Base-by-base conservation (phyloP, 2,113 vertebrate genomes). In the Erinaceus europaeus region DNA sequence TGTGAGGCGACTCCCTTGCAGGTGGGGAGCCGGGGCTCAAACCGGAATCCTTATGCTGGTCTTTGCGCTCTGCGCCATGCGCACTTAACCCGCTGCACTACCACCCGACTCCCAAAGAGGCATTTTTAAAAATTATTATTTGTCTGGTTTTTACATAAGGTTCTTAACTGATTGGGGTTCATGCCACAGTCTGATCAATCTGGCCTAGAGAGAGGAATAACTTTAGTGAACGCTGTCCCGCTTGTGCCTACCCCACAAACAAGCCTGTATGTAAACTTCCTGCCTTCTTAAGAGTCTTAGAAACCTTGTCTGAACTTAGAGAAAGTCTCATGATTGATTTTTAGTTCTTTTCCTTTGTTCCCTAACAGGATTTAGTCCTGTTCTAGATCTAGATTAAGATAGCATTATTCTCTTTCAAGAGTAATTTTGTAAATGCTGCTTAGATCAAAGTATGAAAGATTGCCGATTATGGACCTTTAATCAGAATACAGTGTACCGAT, bases 81-180 rank as follows among this genome's bases (percentile, higher is more conserved):
- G n/a, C n/a, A n/a, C n/a, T n/a, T n/a, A n/a, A n/a, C n/a, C n/a
- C n/a, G n/a, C n/a, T n/a, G n/a, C n/a, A n/a, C n/a, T n/a, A n/a
- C n/a, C n/a, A n/a, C n/a, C n/a, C n/a, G n/a, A n/a, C n/a, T n/a
- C n/a, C n/a, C n/a, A n/a, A n/a, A n/a, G n/a, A n/a, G n/a, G n/a
- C n/a, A n/a, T n/a, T n/a, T n/a, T n/a, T n/a, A n/a, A n/a, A n/a
- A n/a, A n/a, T n/a, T n/a, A n/a, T n/a, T n/a, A n/a, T n/a, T n/a
- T n/a, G n/a, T n/a, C n/a, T n/a, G n/a, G n/a, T 57, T 86, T 67
- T 73, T 53, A n/a, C 36, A 13, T 55, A 82, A 88, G 76, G 29
- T 29, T 62, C 18, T 48, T 27, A 89, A 32, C 25, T 71, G 73
- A 86, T 48, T 23, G 9, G 75, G 32, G 9, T 10, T 21, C 2